A percentile compares a stretch with the other conserved stretches of the same genome.
These are phyloP conservation scores for Trissonchulus sp. DNA, from an alignment of 2,888 invertebrate species.

Conservation along the genomic window DNA sequence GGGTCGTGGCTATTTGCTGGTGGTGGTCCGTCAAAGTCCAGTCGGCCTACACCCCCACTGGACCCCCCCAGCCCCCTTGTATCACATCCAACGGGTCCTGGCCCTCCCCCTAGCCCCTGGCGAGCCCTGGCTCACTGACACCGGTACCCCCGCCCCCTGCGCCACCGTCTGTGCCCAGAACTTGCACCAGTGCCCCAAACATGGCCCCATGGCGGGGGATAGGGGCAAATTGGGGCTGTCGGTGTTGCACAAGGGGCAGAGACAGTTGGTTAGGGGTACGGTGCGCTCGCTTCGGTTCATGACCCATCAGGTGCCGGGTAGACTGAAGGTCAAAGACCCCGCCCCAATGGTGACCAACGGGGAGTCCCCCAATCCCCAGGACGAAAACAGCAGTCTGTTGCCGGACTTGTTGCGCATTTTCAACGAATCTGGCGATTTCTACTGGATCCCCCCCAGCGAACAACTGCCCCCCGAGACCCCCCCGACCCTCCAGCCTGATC, in stretches of 20 bases:
- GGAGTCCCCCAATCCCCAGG: not conserved
- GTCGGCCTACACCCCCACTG: slow-evolving; percentile 18
- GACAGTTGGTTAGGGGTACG: not conserved
- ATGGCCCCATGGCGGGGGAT: not conserved
- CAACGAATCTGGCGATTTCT: slow-evolving; percentile 86
- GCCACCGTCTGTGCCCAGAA: not conserved
- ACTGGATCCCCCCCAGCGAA: slow-evolving; percentile 59
- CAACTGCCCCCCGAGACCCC: not conserved
- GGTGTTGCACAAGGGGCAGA: slow-evolving; percentile 14
- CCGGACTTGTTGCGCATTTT: slow-evolving; percentile 86
- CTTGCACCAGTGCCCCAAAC: not conserved
- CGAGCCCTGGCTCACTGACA: not conserved
- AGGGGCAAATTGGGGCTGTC: not conserved
- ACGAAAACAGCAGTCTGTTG: slow-evolving; percentile 30
- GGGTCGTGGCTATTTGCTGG: not conserved
- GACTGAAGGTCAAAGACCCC: not conserved
- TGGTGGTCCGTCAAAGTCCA: not conserved
- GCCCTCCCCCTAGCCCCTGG: not conserved
- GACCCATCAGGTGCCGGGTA: not conserved
- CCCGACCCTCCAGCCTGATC: not conserved
- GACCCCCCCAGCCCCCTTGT: not conserved
- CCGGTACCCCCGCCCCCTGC: not conserved
- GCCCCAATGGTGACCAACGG: not conserved
- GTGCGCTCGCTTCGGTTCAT: not conserved
- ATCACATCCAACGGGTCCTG: not conserved